Evolutionary conservation across 23 tunicate genomes (phyloP), one percentile per base, ranked within the genome.

Genomic region (Clavelina lepadiformis): DNA sequence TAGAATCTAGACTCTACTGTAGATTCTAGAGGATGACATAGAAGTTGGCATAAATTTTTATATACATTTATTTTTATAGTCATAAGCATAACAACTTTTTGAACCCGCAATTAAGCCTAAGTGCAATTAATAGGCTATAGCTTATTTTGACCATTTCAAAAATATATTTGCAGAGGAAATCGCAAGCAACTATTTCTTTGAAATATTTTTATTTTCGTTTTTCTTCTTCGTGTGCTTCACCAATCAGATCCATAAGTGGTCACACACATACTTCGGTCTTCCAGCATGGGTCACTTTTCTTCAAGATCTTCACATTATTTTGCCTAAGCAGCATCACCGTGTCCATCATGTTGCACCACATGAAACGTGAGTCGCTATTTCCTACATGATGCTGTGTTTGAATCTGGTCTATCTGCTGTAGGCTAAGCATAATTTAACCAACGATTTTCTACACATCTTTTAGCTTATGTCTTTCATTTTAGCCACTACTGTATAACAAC

Each of bases 191-290:
- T 83, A 83, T 51, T 58, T 69, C 34, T 85, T 64, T 74, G 55
- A 56, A 27, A 73, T 67, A 2, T 89, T 56, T 33, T 28, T 81
- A 33, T 89, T 58, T 61, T 75, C 77, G n/a, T 56, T 89, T 47
- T 65, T 46, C 15, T 34, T 89, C 1, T 81, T 89, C 56, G 83
- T 81, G 2, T 82, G 93, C 28, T 35, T 89, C 35, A 89, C 97
- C 24, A 89, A 89, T 54, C 97, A 89, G 57, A 89, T 89, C 28
- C 97, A 89, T 58, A 89, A 89, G 38, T 89, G 97, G 97, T 85
- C 98, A 0, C 98, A 93, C 78, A 93, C 98, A 28, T 78, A 91
- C 45, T 74, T 63, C 35, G 79, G 83, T 3, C 67, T 83, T 31
- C 93, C 98, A 18, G 31, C 55, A 31, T 78, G 81, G 80, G 93